A percentile compares a stretch with the other conserved stretches of the same genome.
Conservation (phyloP, 2,888 invertebrate species). For the Lampropteryx suffumata region DNA sequence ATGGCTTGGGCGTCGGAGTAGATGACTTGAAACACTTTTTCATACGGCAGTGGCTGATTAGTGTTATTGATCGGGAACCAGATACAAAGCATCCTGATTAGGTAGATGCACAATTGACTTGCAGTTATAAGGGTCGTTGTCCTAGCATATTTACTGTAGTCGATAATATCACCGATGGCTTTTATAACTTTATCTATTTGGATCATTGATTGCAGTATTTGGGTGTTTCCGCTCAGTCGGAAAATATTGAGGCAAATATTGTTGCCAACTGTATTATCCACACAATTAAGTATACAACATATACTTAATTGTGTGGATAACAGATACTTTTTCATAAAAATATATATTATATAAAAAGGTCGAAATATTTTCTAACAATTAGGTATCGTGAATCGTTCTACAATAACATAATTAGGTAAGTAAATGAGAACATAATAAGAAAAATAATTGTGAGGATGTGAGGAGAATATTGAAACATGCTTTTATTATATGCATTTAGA, state of each 20-base stretch:
- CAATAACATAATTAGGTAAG: too few relatives aligned
- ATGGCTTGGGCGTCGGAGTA: constrained; percentile 50
- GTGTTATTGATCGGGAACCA: constrained; percentile 48
- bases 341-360: too few relatives aligned
- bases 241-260: constrained; percentile 58
- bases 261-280: too few relatives aligned
- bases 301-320: too few relatives aligned
- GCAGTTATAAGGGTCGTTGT: constrained; percentile 38
- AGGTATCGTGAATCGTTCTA: too few relatives aligned
- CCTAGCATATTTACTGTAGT: constrained; percentile 45
- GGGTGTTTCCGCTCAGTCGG: constrained; percentile 40
- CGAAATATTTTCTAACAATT: too few relatives aligned
- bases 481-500: too few relatives aligned
- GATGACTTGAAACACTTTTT: constrained; percentile 55
- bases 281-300: too few relatives aligned
- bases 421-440: too few relatives aligned
- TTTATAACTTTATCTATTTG: constrained; percentile 51
- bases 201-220: constrained; percentile 42
- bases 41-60: constrained; percentile 41
- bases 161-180: constrained; percentile 45
- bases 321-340: too few relatives aligned
- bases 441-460: too few relatives aligned
- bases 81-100: constrained; percentile 46
- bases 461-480: too few relatives aligned
- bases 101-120: constrained; percentile 40